Base-by-base conservation (phyloP, 2,797 vertebrate species). In the Leuciscus waleckii region DNA sequence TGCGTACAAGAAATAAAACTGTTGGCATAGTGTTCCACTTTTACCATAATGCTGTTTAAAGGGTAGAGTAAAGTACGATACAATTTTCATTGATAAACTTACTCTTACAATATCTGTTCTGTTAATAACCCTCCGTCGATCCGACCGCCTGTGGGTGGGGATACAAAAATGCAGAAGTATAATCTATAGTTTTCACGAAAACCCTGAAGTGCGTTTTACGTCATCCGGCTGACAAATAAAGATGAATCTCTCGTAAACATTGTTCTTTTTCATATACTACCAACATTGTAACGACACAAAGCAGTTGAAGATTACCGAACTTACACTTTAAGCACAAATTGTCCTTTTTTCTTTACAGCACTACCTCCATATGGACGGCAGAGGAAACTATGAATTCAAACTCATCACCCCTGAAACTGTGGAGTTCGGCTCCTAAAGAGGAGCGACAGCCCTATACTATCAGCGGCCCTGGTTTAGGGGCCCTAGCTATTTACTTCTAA, bases 331-430 rank as follows among this genome's bases (percentile, higher is more conserved):
- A 63, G 61, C 26, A 35, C 26, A 71, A 26, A 49, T n/a, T 39
- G 3, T 65, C 16, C 8, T 70, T 39, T 85, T 46, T 54, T 71
- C 23, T 85, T 39, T 89, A 0, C 83, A 99, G 98, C 97, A 93
- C 92, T 99, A 99, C 75, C 96, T 99, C 82, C 98, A 97, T 92
- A 99, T 99, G 98, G 98, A 99, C 29, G 98, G 98, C 54, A 95
- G 98, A 94, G 98, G 98, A 79, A 97, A 95, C 93, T 99, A 99
- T 4, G 97, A 98, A 76, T 99, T 99, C 93, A 98, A 98, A 92
- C 96, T 96, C 92, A 99, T 99, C 94, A 99, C 98, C 17, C 95
- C 97, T 87, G 98, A 99, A 79, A 99, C 98, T 0, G 93, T 98
- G 83, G 97, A 99, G 93, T 99, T 98, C 91, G 98, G 98, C 89